Evolutionary conservation across 2,888 invertebrate species (phyloP).

Genomic region (Drosophila anomalata): DNA sequence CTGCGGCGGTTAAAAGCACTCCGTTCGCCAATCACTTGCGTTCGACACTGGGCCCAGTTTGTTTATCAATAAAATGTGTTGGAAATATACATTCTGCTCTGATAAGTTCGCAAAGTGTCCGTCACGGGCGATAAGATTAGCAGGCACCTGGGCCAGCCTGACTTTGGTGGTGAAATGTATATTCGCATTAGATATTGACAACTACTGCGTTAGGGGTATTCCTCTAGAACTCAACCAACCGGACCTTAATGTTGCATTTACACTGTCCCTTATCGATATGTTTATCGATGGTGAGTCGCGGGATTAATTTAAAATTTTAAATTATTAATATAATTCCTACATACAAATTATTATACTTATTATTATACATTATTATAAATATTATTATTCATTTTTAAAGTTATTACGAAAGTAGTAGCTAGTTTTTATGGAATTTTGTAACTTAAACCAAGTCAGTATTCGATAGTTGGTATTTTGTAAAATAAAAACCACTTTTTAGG

Average conservation of each 20-base stretch:
- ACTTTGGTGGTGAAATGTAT: conserved; percentile 3
- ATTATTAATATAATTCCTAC: background rate
- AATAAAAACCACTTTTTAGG: background rate
- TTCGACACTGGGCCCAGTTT: conserved; percentile 39
- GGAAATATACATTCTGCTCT: conserved; percentile 20
- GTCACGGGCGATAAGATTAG: conserved; percentile 5
- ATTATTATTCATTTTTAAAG: background rate
- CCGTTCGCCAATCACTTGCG: conserved; percentile 10
- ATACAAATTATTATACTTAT: background rate
- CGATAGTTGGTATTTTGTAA: background rate
- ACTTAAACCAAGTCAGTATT: too few relatives aligned
- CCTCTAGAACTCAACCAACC: background rate
- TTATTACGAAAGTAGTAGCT: background rate
- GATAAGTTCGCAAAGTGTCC: conserved; percentile 36
- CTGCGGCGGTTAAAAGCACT: conserved; percentile 1
- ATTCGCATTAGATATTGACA: background rate
- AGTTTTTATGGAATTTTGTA: too few relatives aligned
- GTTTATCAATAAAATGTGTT: conserved; percentile 58
- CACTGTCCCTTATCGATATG: background rate
- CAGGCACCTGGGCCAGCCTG: conserved; percentile 1
- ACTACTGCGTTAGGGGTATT: background rate
- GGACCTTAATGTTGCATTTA: background rate
- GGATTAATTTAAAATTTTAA: background rate
- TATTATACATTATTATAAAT: background rate
- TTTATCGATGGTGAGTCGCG: background rate